Percentiles rank a stretch among this genome's conserved stretches.
phyloP scores from a whole-genome alignment of 2,888 invertebrate genomes.

The Odontothrips loti region DNA sequence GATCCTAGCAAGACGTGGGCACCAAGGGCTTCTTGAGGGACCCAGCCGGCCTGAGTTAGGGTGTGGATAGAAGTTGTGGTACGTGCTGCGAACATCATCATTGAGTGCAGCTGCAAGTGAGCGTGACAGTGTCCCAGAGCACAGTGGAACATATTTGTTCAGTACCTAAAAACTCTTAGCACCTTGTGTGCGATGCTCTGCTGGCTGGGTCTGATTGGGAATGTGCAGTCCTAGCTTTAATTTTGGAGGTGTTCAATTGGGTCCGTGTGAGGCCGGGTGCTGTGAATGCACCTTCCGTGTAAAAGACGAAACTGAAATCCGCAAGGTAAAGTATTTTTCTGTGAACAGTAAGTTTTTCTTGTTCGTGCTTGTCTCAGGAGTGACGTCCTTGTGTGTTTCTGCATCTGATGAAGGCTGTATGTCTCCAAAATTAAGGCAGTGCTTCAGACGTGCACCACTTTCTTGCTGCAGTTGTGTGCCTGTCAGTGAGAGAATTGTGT shows the following conservation, averaged over 20 bases:
- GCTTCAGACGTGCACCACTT: too few species aligned
- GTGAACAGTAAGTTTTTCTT: not conserved
- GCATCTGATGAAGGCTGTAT: too few species aligned
- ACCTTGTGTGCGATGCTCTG: conserved; percentile 13
- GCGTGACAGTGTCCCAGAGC: not conserved
- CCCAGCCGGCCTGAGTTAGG: conserved; percentile 18
- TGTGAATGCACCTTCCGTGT: conserved; percentile 16
- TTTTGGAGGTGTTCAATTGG: conserved; percentile 26
- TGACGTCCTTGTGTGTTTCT: not conserved
- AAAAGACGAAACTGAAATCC: conserved; percentile 20
- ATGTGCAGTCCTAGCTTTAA: conserved; percentile 25
- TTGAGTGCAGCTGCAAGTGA: not conserved
- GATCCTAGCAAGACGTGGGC: conserved; percentile 18
- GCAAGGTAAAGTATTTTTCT: conserved; percentile 12
- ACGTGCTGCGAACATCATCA: conserved; percentile 5
- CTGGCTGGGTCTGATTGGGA: conserved; percentile 25
- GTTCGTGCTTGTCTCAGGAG: not conserved
- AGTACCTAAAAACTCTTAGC: conserved; percentile 11
- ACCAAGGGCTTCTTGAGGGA: not conserved
- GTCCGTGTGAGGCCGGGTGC: conserved; percentile 14
- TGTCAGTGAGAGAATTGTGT: not conserved
- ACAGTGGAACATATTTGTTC: not conserved
- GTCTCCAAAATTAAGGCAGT: too few species aligned
- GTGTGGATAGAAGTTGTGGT: conserved; percentile 6
- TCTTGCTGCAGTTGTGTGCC: not conserved